Conservation (phyloP, 2,888 invertebrate genomes). For the Notodonta ziczac region DNA sequence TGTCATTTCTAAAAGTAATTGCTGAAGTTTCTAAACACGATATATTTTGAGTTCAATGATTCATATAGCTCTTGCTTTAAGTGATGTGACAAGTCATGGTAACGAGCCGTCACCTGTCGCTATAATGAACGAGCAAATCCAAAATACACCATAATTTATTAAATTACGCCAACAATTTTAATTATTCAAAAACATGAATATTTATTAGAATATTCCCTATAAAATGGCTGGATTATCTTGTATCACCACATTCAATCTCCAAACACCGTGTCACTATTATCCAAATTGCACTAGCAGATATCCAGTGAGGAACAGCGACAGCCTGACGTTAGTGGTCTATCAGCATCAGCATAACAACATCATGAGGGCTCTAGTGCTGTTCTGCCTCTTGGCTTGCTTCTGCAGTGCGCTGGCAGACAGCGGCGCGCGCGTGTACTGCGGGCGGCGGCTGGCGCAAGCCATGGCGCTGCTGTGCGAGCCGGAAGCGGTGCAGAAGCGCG, state of each 20-base stretch:
- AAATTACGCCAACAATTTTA: neutral
- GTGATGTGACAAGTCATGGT: too few species aligned
- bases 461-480: slow-evolving; percentile 21
- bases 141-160: neutral
- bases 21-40: too few species aligned
- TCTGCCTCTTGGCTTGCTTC: neutral
- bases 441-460: slow-evolving; percentile 17
- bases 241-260: neutral
- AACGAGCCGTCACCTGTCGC: neutral
- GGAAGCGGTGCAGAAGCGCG: slow-evolving; percentile 16
- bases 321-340: neutral
- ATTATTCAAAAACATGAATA: neutral
- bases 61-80: too few species aligned
- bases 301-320: neutral
- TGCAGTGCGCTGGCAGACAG: neutral
- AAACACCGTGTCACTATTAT: neutral
- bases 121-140: neutral
- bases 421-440: slow-evolving; percentile 12
- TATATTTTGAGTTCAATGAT: too few species aligned
- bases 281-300: neutral
- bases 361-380: slow-evolving; percentile 1
- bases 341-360: neutral
- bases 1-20: too few species aligned
- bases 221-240: neutral
- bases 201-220: neutral